phyloP scores from a whole-genome alignment of 2,797 vertebrate species.

The Cephalopachus bancanus region DNA sequence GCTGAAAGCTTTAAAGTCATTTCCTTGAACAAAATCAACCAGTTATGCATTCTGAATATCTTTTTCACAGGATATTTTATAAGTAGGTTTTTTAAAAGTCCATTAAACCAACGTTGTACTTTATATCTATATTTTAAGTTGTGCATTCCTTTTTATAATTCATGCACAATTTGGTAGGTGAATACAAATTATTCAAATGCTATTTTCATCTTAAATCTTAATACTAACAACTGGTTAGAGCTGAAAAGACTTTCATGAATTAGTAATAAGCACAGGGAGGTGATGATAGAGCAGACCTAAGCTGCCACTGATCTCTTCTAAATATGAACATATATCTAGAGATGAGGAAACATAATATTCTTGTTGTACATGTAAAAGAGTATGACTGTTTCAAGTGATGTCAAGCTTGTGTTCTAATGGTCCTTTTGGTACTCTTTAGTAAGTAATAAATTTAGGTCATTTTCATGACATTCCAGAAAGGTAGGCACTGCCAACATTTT shows the following conservation, averaged over 20 bases:
- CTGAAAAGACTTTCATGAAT: constrained; percentile 66
- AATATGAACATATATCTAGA: background rate
- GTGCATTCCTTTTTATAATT: constrained; percentile 69
- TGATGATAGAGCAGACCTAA: constrained; percentile 63
- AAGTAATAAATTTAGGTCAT: background rate
- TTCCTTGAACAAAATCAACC: constrained; percentile 70
- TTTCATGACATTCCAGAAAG: background rate
- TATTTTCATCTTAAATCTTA: constrained; percentile 70
- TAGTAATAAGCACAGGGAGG: constrained; percentile 70
- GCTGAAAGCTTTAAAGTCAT: constrained; percentile 68
- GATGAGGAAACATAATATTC: constrained; percentile 26
- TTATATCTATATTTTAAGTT: constrained; percentile 44
- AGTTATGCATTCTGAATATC: constrained; percentile 57
- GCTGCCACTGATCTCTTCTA: constrained; percentile 11
- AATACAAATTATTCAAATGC: constrained; percentile 73
- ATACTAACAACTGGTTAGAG: constrained; percentile 57
- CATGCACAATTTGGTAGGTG: constrained; percentile 59
- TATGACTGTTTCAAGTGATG: background rate
- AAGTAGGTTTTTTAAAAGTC: constrained; percentile 28
- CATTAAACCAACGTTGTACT: constrained; percentile 67
- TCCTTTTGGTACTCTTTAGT: background rate
- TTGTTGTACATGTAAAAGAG: background rate
- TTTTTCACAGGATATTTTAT: constrained; percentile 53
- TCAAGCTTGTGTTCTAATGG: background rate
- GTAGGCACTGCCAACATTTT: background rate